phyloP scores from a whole-genome alignment of 2,888 invertebrate species.

The Ypsolopha scabrella region DNA sequence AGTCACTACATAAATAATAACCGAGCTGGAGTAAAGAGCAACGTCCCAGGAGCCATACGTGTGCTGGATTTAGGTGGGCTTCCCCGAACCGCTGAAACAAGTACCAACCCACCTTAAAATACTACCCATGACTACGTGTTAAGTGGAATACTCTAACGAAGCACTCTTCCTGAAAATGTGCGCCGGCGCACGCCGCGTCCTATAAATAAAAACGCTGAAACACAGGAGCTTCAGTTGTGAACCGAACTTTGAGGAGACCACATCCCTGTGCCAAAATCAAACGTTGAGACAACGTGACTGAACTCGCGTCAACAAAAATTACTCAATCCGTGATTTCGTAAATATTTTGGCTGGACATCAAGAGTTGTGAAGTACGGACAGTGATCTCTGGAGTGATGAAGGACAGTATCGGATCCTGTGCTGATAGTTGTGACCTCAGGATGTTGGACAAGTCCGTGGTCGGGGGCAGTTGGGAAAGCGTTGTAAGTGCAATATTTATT shows the following conservation, averaged over 20 bases:
- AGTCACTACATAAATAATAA: background rate
- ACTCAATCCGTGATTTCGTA: conserved; percentile 21
- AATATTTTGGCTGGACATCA: conserved; percentile 19
- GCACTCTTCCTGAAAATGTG: conserved; percentile 47
- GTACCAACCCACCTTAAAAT: conserved; percentile 31
- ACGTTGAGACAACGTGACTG: conserved; percentile 46
- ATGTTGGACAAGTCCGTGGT: conserved; percentile 61
- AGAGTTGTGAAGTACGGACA: conserved; percentile 6
- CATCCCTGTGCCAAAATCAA: conserved; percentile 43
- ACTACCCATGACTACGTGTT: conserved; percentile 46
- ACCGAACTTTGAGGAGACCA: conserved; percentile 30
- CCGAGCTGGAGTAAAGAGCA: background rate
- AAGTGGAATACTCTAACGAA: conserved; percentile 44
- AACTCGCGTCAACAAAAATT: conserved; percentile 23
- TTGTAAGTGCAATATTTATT: conserved; percentile 38
- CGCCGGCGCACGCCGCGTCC: conserved; percentile 38
- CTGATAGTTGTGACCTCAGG: conserved; percentile 13
- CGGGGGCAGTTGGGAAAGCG: conserved; percentile 65
- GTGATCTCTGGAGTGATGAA: conserved; percentile 1
- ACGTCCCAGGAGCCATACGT: background rate
- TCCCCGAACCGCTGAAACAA: conserved; percentile 46
- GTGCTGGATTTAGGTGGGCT: conserved; percentile 34
- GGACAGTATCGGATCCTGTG: conserved; percentile 2
- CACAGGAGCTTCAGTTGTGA: conserved; percentile 54
- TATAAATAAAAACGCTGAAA: conserved; percentile 60